A percentile compares a stretch with the other conserved stretches of the same genome.
Evolutionary conservation across 2,888 invertebrate genomes (phyloP).

Genomic region (Argyresthia goedartella): DNA sequence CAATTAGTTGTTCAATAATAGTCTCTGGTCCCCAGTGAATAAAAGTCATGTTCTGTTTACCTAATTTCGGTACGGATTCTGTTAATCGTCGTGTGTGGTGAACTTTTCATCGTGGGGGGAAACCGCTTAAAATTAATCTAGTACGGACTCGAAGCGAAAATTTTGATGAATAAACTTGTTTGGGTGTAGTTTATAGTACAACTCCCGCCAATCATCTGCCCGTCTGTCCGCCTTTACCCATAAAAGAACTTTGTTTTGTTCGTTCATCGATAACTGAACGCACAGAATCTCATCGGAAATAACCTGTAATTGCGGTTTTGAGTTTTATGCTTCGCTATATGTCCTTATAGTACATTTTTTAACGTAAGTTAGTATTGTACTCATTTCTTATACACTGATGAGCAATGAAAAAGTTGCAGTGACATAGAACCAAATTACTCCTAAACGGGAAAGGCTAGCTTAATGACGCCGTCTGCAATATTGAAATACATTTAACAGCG

Average conservation of each 20-base stretch:
- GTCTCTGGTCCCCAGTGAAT: background rate
- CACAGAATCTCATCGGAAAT: background rate
- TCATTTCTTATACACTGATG: too few relatives aligned
- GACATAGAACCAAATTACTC: too few relatives aligned
- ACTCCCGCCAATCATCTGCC: background rate
- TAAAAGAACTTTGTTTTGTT: background rate
- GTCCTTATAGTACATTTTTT: too few relatives aligned
- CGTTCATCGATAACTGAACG: background rate
- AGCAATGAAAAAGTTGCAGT: too few relatives aligned
- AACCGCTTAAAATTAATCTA: slow-evolving; percentile 8
- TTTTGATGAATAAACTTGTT: background rate
- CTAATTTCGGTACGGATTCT: slow-evolving; percentile 23
- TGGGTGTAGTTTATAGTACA: background rate
- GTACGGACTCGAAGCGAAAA: slow-evolving; percentile 1
- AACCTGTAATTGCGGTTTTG: too few relatives aligned
- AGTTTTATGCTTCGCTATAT: too few relatives aligned
- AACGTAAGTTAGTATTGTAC: too few relatives aligned
- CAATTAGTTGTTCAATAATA: too few relatives aligned
- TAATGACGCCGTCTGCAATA: too few relatives aligned
- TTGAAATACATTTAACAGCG: too few relatives aligned
- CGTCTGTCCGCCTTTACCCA: background rate
- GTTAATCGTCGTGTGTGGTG: slow-evolving; percentile 39
- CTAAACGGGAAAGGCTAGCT: too few relatives aligned
- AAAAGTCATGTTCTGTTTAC: background rate
- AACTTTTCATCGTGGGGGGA: slow-evolving; percentile 48